Evolutionary conservation across 2,888 invertebrate genomes (phyloP).

Genomic region (Cheilosia variabilis): DNA sequence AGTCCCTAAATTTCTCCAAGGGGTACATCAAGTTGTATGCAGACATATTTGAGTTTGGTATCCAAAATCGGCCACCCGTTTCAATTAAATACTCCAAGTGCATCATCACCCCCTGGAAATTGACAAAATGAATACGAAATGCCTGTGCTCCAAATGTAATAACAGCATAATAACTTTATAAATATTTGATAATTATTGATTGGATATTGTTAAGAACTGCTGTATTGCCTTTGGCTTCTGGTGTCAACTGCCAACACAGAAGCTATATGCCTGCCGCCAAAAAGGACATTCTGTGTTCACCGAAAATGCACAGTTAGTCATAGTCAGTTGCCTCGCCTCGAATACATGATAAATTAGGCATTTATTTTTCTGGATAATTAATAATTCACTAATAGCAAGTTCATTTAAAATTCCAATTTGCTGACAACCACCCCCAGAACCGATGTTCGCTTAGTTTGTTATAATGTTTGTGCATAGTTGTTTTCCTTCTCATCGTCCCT

Average conservation of each 20-base stretch:
- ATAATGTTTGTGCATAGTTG: neutral
- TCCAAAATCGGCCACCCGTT: too few relatives aligned
- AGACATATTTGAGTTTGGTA: too few relatives aligned
- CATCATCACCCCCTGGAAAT: neutral
- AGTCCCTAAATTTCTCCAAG: too few relatives aligned
- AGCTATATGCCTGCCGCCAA: neutral
- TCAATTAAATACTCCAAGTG: neutral
- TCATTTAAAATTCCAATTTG: conserved; percentile 52
- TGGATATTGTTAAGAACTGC: conserved; percentile 21
- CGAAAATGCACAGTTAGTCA: neutral
- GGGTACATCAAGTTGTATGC: too few relatives aligned
- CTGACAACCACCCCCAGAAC: conserved; percentile 18
- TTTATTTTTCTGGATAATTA: conserved; percentile 46
- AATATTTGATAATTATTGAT: conserved; percentile 56
- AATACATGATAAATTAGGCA: conserved; percentile 8
- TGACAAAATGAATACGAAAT: neutral
- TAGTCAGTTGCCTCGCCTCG: neutral
- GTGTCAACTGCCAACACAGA: neutral
- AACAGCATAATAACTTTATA: conserved; percentile 22
- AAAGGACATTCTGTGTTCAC: neutral
- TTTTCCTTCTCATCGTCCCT: neutral
- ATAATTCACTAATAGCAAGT: conserved; percentile 50
- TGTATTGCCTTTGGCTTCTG: conserved; percentile 1
- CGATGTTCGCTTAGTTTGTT: conserved; percentile 27
- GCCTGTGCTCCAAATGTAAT: neutral